Base-by-base conservation (phyloP, 1,140 invertebrate species). In the Orussus abietinus region DNA sequence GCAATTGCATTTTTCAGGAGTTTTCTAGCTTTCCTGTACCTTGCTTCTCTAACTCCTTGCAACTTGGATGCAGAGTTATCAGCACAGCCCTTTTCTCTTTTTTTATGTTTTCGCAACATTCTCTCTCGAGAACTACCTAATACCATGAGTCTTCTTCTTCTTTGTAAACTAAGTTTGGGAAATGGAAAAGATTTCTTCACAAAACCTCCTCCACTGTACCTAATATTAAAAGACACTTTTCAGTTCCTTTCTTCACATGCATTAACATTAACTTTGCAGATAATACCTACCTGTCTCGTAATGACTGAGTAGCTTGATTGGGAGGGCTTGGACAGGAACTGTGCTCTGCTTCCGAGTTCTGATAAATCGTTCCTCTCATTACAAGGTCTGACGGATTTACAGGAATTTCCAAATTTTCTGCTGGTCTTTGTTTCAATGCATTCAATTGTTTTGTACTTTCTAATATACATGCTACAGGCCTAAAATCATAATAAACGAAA, bases 121-220 rank as follows among this genome's bases (percentile, higher is more conserved):
- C 68, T 57, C 45, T 72, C 68, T 5, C 68, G 62, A 10, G 68
- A 64, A 54, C 62, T 72, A 13, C 57, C 62, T 37, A 77, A 52
- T 12, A 65, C 66, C 55, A 78, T 65, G 28, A 77, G 50, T 32
- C 75, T 61, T 63, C 75, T 71, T 57, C 73, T 65, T 59, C 72
- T 64, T 51, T 76, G 71, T 38, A 75, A 56, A 48, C 71, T 75
- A 45, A 77, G 62, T 55, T 79, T 77, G 9, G 77, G 75, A 51
- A 79, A 80, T 28, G 78, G 77, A 34, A 78, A 74, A 45, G 75
- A 77, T 62, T 80, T 80, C 52, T 80, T 81, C 4, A 77, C 78
- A 57, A 76, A 79, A 38, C 78, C 79, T 47, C 75, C 74, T 29
- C 75, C 76, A 20, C 69, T 71, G 43, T 76, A 79, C 47, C 70